phyloP scores from a whole-genome alignment of 2,797 vertebrate genomes.

The Sebastes iracundus region DNA sequence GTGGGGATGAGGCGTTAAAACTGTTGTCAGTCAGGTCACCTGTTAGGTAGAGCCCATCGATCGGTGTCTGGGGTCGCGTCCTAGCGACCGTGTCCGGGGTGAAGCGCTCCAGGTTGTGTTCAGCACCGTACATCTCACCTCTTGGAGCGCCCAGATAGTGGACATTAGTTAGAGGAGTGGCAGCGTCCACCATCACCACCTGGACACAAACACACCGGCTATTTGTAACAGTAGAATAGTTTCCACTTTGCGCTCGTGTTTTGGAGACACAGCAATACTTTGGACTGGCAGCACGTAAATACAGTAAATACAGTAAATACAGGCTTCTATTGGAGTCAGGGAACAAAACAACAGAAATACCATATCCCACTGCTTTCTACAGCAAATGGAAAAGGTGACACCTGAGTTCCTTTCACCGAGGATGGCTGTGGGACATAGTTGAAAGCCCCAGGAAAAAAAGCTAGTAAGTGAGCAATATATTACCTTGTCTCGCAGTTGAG shows the following conservation, averaged over 20 bases:
- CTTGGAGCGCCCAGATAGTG: conserved; percentile 82
- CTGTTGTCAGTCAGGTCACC: conserved; percentile 64
- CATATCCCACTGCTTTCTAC: neutral
- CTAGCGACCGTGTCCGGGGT: conserved; percentile 72
- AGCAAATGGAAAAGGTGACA: neutral
- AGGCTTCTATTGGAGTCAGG: neutral
- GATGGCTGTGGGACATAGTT: neutral
- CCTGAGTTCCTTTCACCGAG: neutral
- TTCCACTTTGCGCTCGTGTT: too few relatives aligned
- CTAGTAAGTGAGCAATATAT: neutral
- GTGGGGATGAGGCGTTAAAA: neutral
- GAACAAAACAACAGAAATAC: neutral
- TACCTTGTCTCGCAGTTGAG: conserved; percentile 82
- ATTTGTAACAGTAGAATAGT: neutral
- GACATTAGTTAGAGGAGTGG: conserved; percentile 82
- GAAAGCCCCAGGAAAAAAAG: neutral
- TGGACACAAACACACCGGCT: conserved; percentile 31
- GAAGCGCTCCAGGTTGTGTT: conserved; percentile 84
- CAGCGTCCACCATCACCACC: conserved; percentile 83
- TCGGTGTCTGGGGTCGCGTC: conserved; percentile 77
- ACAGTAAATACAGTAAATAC: neutral
- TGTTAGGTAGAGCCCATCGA: conserved; percentile 85
- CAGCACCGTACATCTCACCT: conserved; percentile 85
- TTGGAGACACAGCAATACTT: too few relatives aligned
- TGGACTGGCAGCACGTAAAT: too few relatives aligned